A percentile compares a stretch with the other conserved stretches of the same genome.
Evolutionary conservation across 2,888 invertebrate genomes (phyloP).

Genomic region (Eupeodes luniger): DNA sequence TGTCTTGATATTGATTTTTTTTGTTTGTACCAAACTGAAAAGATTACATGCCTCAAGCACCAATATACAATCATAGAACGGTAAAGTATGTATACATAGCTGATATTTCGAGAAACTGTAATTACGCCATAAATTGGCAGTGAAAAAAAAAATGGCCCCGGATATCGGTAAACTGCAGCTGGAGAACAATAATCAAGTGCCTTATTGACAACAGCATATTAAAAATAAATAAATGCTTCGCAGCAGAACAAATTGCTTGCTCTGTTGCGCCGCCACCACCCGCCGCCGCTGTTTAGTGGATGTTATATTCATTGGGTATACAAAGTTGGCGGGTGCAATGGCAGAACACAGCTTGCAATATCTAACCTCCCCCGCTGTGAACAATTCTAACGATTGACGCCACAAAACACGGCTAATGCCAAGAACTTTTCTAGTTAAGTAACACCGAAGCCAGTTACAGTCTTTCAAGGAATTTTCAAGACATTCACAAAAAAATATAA

Average conservation of each 20-base stretch:
- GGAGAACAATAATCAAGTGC: conserved; percentile 75
- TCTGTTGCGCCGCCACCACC: not conserved
- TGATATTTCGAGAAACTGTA: conserved; percentile 43
- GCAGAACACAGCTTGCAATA: conserved; percentile 32
- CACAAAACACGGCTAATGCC: not conserved
- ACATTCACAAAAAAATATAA: conserved; percentile 69
- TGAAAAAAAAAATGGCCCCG: conserved; percentile 64
- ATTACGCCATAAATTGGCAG: conserved; percentile 69
- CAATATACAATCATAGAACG: not conserved
- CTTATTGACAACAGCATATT: conserved; percentile 75
- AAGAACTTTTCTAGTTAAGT: conserved; percentile 52
- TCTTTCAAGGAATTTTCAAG: conserved; percentile 35
- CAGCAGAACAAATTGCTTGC: conserved; percentile 64
- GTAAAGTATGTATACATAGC: not conserved
- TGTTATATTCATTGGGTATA: conserved; percentile 19
- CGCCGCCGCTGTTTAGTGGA: conserved; percentile 23
- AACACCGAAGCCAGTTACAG: conserved; percentile 24
- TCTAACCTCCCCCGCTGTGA: conserved; percentile 47
- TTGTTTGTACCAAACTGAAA: conserved; percentile 11
- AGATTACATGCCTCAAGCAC: conserved; percentile 55
- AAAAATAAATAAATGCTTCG: conserved; percentile 73
- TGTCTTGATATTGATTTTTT: conserved; percentile 69
- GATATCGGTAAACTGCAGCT: conserved; percentile 74
- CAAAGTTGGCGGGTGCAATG: conserved; percentile 32
- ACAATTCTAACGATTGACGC: conserved; percentile 32